Evolutionary conservation across 2,113 vertebrate genomes (phyloP).

Genomic region (Hippotragus niger): DNA sequence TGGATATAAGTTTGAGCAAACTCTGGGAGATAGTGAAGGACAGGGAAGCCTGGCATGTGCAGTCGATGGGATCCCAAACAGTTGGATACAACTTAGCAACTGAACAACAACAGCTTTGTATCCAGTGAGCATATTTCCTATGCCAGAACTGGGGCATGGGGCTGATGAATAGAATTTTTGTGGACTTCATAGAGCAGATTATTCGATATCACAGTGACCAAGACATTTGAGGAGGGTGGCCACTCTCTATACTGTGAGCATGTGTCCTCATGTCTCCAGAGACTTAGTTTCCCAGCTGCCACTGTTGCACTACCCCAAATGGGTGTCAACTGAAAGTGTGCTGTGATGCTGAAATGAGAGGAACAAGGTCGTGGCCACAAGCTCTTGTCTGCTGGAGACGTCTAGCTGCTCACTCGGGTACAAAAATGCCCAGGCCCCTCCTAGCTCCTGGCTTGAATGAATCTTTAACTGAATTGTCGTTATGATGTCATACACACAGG

Average conservation of each 20-base stretch:
- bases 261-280: background rate
- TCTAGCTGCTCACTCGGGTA: background rate
- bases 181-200: too few species aligned
- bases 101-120: background rate
- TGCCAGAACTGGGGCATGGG: background rate
- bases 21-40: background rate
- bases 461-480: background rate
- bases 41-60: background rate
- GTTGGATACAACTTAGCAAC: background rate
- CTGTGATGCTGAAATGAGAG: background rate
- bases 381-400: background rate
- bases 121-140: background rate
- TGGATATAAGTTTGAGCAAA: background rate
- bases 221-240: background rate
- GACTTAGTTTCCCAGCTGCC: background rate
- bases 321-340: background rate
- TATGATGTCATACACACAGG: background rate
- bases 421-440: background rate
- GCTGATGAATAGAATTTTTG: background rate
- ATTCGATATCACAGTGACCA: background rate
- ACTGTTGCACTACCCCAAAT: background rate
- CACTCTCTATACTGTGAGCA: fast-evolving
- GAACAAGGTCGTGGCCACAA: background rate
- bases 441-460: background rate
- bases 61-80: background rate